phyloP scores from a whole-genome alignment of 2,797 vertebrate genomes.

The Psittacula derbiana region DNA sequence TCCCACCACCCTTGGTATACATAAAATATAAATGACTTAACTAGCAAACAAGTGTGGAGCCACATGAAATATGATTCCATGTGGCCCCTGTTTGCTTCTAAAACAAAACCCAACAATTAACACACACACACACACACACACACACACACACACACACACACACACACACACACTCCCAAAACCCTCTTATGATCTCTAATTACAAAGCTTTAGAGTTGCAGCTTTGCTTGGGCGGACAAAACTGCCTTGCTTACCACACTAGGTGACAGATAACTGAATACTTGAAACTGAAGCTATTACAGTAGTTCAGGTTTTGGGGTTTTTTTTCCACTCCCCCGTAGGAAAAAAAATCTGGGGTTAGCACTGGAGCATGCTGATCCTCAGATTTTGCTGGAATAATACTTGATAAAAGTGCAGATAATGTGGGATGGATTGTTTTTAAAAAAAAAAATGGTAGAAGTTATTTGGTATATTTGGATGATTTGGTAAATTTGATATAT shows the following conservation, averaged over 20 bases:
- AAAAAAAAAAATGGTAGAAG: background rate
- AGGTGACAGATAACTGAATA: background rate
- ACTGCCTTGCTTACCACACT: background rate
- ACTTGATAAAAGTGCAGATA: background rate
- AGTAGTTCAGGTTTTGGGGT: accelerated
- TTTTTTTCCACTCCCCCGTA: background rate
- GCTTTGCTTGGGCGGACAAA: background rate
- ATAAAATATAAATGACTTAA: background rate
- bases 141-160: background rate
- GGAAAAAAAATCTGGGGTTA: background rate
- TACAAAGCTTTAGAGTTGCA: background rate
- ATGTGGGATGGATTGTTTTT: background rate
- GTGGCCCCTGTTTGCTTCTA: background rate
- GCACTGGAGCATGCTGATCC: background rate
- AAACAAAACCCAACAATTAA: background rate
- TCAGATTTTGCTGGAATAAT: background rate
- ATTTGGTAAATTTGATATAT: background rate
- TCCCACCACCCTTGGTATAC: background rate
- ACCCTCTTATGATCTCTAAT: background rate
- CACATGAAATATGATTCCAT: background rate
- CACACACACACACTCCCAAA: background rate
- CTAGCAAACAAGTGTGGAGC: background rate
- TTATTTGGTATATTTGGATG: background rate
- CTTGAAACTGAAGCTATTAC: background rate
- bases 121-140: too few relatives aligned